Percentiles rank a stretch among this genome's conserved stretches.
Evolutionary conservation across 2,888 invertebrate species (phyloP).

Genomic region (Hirtodrosophila histrioides): DNA sequence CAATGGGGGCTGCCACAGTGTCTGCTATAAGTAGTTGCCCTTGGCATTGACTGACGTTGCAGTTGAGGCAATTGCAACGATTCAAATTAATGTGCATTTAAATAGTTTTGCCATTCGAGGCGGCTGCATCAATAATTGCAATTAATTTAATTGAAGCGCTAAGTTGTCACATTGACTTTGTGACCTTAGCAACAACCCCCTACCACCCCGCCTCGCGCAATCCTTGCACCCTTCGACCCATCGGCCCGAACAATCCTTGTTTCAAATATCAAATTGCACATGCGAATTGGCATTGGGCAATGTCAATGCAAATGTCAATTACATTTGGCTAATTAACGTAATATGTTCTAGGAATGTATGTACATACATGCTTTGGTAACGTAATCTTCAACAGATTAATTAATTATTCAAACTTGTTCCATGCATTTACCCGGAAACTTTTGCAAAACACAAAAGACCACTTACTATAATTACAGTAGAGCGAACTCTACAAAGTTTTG

Average conservation of each 20-base stretch:
- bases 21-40: slow-evolving; percentile 41
- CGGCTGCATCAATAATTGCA: slow-evolving; percentile 15
- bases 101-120: slow-evolving; percentile 24
- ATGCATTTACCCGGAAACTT: too few relatives aligned
- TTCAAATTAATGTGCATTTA: slow-evolving; percentile 45
- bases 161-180: too few relatives aligned
- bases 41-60: slow-evolving; percentile 43
- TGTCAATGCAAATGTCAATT: slow-evolving; percentile 14
- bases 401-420: too few relatives aligned
- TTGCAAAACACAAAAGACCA: too few relatives aligned
- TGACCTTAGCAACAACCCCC: too few relatives aligned
- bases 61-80: slow-evolving; percentile 31
- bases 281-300: not conserved
- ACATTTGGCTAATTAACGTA: slow-evolving; percentile 20
- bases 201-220: too few relatives aligned
- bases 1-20: slow-evolving; percentile 30
- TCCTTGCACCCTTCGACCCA: too few relatives aligned
- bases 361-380: too few relatives aligned
- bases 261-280: slow-evolving; percentile 8
- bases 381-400: too few relatives aligned
- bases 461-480: too few relatives aligned
- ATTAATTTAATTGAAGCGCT: not conserved
- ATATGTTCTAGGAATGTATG: slow-evolving; percentile 5
- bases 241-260: slow-evolving; percentile 2
- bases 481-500: too few relatives aligned